A percentile compares a stretch with the other conserved stretches of the same genome.
phyloP scores from a whole-genome alignment of 2,888 invertebrate genomes.

The Blomia tropicalis region DNA sequence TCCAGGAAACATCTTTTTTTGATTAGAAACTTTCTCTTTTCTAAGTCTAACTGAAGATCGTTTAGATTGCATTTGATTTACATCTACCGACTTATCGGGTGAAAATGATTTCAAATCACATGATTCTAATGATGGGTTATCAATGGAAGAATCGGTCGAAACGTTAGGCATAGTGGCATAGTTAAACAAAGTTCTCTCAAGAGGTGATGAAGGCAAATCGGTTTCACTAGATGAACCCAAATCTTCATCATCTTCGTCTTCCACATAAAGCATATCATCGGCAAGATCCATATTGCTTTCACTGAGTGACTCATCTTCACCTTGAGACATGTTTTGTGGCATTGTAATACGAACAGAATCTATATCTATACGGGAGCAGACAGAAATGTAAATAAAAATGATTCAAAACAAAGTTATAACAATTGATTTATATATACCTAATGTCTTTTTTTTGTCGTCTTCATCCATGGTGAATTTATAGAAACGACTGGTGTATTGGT shows the following conservation, averaged over 20 bases:
- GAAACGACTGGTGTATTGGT: neutral
- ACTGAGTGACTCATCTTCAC: neutral
- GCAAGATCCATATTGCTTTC: neutral
- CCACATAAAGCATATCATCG: neutral
- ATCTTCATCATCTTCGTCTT: constrained; percentile 2
- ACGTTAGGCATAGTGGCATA: neutral
- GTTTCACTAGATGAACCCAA: neutral
- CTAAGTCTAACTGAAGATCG: constrained; percentile 29
- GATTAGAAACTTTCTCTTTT: constrained; percentile 26
- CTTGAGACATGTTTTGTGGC: neutral
- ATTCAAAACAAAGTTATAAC: neutral
- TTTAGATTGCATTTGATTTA: constrained; percentile 23
- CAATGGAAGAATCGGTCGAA: neutral
- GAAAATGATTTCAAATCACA: neutral
- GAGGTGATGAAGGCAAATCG: neutral
- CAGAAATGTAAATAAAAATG: neutral
- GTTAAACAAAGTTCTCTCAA: neutral
- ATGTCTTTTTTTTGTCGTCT: neutral
- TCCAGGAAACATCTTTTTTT: constrained; percentile 29
- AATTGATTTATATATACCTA: neutral
- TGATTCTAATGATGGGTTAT: neutral
- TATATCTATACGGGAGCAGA: neutral
- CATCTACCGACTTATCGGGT: neutral
- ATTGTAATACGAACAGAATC: neutral
- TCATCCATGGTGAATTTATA: neutral